Evolutionary conservation across 1,140 invertebrate species (phyloP).

Genomic region (Heliconius eleuchia): DNA sequence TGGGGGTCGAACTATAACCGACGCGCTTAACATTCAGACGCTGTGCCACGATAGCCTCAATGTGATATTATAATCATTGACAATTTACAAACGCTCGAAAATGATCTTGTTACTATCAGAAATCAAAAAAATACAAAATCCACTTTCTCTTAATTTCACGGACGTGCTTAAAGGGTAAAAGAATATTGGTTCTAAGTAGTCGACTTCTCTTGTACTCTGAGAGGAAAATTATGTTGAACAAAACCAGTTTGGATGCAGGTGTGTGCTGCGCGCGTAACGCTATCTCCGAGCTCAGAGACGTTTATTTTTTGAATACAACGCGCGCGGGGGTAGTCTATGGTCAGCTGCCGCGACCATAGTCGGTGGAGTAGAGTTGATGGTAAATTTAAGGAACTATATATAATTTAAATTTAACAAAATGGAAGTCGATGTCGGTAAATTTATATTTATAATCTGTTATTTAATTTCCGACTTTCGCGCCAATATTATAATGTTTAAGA

Average conservation of each 20-base stretch:
- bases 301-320: constrained; percentile 23
- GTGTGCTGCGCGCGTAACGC: constrained; percentile 46
- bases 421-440: background rate
- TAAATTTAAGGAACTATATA: background rate
- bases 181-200: constrained; percentile 14
- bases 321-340: background rate
- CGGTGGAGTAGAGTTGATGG: background rate
- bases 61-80: too few species aligned
- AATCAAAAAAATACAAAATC: background rate
- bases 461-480: background rate
- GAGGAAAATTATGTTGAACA: constrained; percentile 70
- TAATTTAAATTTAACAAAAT: too few species aligned
- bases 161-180: background rate
- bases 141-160: background rate
- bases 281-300: constrained; percentile 46
- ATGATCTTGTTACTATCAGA: too few species aligned
- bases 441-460: background rate
- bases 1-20: too few species aligned
- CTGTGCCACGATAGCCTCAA: too few species aligned
- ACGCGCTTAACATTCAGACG: too few species aligned
- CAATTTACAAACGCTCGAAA: too few species aligned
- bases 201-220: constrained; percentile 50
- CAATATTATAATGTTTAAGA: background rate
- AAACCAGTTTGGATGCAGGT: constrained; percentile 72
- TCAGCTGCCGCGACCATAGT: background rate